Evolutionary conservation across 2,797 vertebrate genomes (phyloP).

Genomic region (Clarias pachynema): DNA sequence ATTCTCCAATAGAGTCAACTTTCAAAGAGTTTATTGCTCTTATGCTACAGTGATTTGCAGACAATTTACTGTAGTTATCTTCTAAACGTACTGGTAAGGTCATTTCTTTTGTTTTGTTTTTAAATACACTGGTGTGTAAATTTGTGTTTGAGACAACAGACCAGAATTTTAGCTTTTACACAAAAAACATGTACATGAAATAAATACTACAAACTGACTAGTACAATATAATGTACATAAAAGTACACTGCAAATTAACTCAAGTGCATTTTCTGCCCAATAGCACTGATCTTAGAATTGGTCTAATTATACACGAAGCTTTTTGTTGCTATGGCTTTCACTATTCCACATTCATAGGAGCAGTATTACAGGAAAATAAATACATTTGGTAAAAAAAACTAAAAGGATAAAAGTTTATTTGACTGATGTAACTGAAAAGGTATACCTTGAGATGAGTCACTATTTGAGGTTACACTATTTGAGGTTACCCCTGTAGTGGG

Average conservation of each 20-base stretch:
- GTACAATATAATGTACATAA: not conserved
- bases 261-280: not conserved
- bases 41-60: not conserved
- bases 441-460: not conserved
- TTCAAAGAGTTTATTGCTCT: not conserved
- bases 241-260: not conserved
- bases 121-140: too few species aligned
- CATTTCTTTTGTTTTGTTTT: too few species aligned
- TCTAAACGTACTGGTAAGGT: not conserved
- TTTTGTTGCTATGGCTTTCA: not conserved
- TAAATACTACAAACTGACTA: not conserved
- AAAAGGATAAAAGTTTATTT: not conserved
- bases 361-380: too few species aligned
- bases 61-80: not conserved
- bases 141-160: too few species aligned
- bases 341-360: not conserved
- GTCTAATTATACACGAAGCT: not conserved
- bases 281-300: not conserved
- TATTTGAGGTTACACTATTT: too few species aligned
- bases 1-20: not conserved
- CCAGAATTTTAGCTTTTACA: too few species aligned
- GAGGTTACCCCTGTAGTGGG: too few species aligned
- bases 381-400: not conserved
- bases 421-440: not conserved
- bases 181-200: too few species aligned